Percentiles rank a stretch among this genome's conserved stretches.
phyloP scores from a whole-genome alignment of 2,888 invertebrate species.

The Folsomia candida region DNA sequence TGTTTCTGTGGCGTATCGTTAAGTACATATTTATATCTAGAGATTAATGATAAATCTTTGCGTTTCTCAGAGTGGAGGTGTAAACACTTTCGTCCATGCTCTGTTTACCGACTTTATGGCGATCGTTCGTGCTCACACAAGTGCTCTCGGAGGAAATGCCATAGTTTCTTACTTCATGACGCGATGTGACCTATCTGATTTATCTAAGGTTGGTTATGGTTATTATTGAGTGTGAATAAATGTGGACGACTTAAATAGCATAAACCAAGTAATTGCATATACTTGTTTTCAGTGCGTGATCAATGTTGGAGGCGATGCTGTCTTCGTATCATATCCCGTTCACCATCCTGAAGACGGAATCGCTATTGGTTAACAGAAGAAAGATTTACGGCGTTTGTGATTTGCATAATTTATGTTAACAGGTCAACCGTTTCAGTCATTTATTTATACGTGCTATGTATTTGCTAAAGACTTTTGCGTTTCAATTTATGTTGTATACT shows the following conservation, averaged over 20 bases:
- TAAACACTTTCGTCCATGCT: conserved; percentile 90
- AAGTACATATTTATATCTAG: background rate
- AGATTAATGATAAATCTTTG: background rate
- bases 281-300: conserved; percentile 95
- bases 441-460: too few relatives aligned
- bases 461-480: too few relatives aligned
- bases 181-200: conserved; percentile 63
- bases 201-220: background rate
- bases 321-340: conserved; percentile 69
- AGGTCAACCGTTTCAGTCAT: too few relatives aligned
- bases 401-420: too few relatives aligned
- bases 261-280: background rate
- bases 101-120: conserved; percentile 91
- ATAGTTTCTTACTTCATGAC: conserved; percentile 91
- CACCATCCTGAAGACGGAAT: conserved; percentile 29
- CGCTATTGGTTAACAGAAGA: too few relatives aligned
- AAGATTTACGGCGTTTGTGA: too few relatives aligned
- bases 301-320: conserved; percentile 93
- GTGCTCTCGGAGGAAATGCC: conserved; percentile 90
- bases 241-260: too few relatives aligned
- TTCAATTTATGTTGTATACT: too few relatives aligned
- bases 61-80: conserved; percentile 70
- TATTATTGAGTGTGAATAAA: too few relatives aligned
- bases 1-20: conserved; percentile 11
- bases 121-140: conserved; percentile 88